Evolutionary conservation across 2,888 invertebrate genomes (phyloP).

Genomic region (Dicyrtoma fusca): DNA sequence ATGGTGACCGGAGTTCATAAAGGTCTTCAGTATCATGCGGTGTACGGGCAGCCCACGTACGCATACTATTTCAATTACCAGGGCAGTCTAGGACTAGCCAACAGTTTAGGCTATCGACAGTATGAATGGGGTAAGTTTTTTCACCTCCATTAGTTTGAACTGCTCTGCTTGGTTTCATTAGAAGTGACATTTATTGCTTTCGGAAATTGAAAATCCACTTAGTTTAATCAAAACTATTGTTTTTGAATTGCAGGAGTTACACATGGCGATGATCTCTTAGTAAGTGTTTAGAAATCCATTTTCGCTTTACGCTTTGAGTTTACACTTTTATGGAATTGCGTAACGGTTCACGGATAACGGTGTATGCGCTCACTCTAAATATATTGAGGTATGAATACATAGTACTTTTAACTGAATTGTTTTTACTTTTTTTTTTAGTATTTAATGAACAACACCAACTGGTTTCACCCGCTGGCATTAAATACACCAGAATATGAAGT

Average conservation of each 20-base stretch:
- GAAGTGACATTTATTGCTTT: no score
- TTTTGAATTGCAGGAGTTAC: constrained; percentile 20
- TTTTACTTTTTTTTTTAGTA: constrained; percentile 29
- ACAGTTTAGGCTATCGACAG: constrained; percentile 32
- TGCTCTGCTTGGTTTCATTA: no score
- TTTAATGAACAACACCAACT: constrained; percentile 36
- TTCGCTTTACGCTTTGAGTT: no score
- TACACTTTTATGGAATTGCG: background rate
- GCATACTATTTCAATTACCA: constrained; percentile 36
- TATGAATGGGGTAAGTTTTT: constrained; percentile 33
- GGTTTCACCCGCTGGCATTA: constrained; percentile 37
- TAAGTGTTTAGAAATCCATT: constrained; percentile 4
- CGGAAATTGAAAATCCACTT: background rate
- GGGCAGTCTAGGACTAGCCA: constrained; percentile 30
- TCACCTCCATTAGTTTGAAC: no score
- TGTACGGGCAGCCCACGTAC: constrained; percentile 32
- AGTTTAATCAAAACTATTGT: background rate
- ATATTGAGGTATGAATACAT: no score
- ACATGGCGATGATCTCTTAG: constrained; percentile 36
- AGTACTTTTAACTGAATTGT: no score
- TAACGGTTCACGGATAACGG: no score
- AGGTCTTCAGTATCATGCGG: constrained; percentile 34
- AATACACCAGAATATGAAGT: constrained; percentile 26
- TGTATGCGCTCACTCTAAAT: no score
- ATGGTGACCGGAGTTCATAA: constrained; percentile 40